Evolutionary conservation across 2,888 invertebrate genomes (phyloP).

Genomic region (Tenthredo mesomela): DNA sequence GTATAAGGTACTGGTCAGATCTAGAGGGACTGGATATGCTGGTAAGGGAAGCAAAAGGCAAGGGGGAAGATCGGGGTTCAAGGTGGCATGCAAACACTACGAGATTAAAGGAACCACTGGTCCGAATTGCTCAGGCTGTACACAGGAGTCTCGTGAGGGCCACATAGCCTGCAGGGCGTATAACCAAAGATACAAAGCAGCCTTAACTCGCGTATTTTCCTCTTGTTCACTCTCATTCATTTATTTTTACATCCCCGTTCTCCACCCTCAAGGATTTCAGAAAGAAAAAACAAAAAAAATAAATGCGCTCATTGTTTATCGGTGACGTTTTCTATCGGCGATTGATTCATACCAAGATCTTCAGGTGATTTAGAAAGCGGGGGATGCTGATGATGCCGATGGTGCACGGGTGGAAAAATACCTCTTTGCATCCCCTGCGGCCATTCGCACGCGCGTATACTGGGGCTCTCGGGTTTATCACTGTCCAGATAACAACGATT

Average conservation of each 20-base stretch:
- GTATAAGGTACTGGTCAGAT: conserved; percentile 53
- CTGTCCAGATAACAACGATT: conserved; percentile 78
- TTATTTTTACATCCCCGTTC: neutral
- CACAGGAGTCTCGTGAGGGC: conserved; percentile 57
- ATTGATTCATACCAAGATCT: no score
- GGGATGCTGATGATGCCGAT: no score
- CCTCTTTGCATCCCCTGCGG: conserved; percentile 63
- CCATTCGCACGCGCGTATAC: conserved; percentile 67
- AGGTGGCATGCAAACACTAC: conserved; percentile 75
- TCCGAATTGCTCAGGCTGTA: conserved; percentile 58
- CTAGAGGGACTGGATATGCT: conserved; percentile 55
- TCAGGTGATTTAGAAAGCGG: no score
- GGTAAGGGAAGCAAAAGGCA: neutral
- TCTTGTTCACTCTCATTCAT: neutral
- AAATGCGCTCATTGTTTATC: neutral
- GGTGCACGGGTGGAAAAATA: neutral
- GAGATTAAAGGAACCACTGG: conserved; percentile 75
- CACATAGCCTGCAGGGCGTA: conserved; percentile 27
- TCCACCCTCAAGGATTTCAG: neutral
- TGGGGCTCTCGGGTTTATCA: conserved; percentile 72
- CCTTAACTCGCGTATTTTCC: neutral
- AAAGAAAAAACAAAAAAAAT: no score
- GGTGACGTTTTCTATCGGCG: no score
- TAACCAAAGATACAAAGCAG: conserved; percentile 17
- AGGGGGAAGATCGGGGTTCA: neutral